These are phyloP conservation scores for Trachops cirrhosus DNA, from an alignment of 2,797 vertebrate species.

Conservation along the genomic window DNA sequence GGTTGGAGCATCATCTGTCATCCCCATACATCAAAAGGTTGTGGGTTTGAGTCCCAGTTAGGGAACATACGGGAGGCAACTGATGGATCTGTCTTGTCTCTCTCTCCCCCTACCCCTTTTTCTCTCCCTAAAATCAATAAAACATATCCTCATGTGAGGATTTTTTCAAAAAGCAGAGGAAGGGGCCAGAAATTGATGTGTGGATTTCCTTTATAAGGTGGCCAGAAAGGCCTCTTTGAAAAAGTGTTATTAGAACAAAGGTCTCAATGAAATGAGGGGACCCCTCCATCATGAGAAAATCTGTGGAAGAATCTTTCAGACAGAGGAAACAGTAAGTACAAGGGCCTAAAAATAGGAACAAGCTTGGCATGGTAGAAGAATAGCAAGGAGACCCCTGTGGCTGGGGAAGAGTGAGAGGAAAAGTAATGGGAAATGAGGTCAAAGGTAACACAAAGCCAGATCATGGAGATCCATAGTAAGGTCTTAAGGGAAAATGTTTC, in stretches of 20 bases:
- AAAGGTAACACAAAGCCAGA: neutral
- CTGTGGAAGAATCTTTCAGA: neutral
- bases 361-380: neutral
- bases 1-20: neutral
- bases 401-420: neutral
- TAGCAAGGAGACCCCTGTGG: neutral
- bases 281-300: neutral
- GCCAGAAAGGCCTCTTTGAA: neutral
- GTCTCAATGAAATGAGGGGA: neutral
- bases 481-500: neutral
- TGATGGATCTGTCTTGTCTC: neutral
- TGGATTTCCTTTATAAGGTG: neutral
- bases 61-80: neutral
- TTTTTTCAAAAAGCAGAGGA: neutral
- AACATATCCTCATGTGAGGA: neutral
- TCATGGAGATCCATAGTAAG: neutral
- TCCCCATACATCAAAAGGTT: neutral
- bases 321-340: neutral
- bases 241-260: neutral
- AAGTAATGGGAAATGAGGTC: neutral
- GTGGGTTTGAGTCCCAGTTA: neutral
- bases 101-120: neutral
- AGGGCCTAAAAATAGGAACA: neutral
- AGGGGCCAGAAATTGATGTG: neutral
- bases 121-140: neutral